Evolutionary conservation across 2,888 invertebrate genomes (phyloP).

Genomic region (Calephelis perditalis): DNA sequence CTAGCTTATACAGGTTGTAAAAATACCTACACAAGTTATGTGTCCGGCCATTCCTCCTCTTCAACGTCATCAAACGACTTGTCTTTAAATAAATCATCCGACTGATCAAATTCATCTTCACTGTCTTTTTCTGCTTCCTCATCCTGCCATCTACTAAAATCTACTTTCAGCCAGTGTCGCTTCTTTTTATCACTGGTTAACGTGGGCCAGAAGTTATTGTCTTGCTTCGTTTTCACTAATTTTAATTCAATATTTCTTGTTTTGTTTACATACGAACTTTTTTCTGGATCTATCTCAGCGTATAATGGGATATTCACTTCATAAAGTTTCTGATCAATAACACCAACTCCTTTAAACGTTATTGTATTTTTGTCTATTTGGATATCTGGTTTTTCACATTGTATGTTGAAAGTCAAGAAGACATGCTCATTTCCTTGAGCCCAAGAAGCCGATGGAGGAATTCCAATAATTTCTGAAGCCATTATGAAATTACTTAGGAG

Average conservation of each 20-base stretch:
- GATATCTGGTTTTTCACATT: conserved; percentile 90
- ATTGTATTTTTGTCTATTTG: conserved; percentile 82
- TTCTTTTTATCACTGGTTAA: conserved; percentile 92
- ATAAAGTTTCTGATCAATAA: conserved; percentile 89
- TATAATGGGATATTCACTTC: conserved; percentile 92
- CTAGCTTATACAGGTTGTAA: too few species aligned
- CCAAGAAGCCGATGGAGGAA: conserved; percentile 90
- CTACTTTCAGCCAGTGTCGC: conserved; percentile 96
- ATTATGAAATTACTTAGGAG: conserved; percentile 23
- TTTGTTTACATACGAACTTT: conserved; percentile 82
- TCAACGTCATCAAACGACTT: conserved; percentile 61
- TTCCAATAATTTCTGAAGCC: conserved; percentile 29
- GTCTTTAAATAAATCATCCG: conserved; percentile 52
- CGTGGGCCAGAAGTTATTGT: conserved; percentile 90
- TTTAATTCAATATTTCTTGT: conserved; percentile 85
- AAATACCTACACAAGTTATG: conserved; percentile 32
- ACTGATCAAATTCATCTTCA: conserved; percentile 81
- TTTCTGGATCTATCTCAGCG: conserved; percentile 89
- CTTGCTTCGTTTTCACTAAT: conserved; percentile 81
- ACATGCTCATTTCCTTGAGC: conserved; percentile 90
- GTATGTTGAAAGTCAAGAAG: conserved; percentile 91
- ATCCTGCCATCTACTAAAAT: conserved; percentile 98
- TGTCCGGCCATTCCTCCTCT: conserved; percentile 81
- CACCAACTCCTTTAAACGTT: conserved; percentile 90
- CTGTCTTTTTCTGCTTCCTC: conserved; percentile 86